Evolutionary conservation across 2,113 vertebrate species (phyloP).

Genomic region (Cardinalis cardinalis): DNA sequence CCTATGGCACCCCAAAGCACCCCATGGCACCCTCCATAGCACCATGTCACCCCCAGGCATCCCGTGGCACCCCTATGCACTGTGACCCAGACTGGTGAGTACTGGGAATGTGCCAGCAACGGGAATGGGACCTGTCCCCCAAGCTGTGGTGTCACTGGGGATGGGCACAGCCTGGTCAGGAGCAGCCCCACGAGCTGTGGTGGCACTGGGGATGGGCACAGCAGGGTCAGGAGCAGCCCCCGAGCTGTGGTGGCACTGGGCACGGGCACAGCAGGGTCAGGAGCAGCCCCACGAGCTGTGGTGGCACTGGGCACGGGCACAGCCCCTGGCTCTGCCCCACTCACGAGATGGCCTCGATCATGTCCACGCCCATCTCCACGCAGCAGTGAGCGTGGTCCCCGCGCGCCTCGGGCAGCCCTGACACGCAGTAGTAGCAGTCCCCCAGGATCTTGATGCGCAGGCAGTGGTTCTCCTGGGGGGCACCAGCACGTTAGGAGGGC

Average conservation of each 20-base stretch:
- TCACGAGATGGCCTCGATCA: constrained; percentile 98
- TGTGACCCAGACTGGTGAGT: background rate
- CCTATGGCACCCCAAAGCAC: fast-evolving
- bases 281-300: too few relatives aligned
- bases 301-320: background rate
- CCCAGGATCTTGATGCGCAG: constrained; percentile 95
- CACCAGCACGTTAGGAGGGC: fast-evolving
- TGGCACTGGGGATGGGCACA: too few relatives aligned
- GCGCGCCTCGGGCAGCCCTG: constrained; percentile 88
- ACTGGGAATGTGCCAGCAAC: background rate
- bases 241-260: background rate
- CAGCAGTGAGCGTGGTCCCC: constrained; percentile 96
- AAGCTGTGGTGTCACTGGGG: too few relatives aligned
- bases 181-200: background rate
- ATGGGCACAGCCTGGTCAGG: too few relatives aligned
- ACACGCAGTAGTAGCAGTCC: constrained; percentile 95
- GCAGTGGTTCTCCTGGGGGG: constrained; percentile 90
- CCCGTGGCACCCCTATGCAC: background rate
- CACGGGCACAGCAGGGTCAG: too few relatives aligned
- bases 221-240: too few relatives aligned
- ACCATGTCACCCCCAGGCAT: too few relatives aligned
- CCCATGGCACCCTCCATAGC: background rate
- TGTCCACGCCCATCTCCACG: constrained; percentile 96
- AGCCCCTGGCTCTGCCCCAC: background rate
- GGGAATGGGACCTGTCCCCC: background rate